These are phyloP conservation scores for Papilio machaon DNA, from an alignment of 1,140 invertebrate genomes.

Conservation along the genomic window DNA sequence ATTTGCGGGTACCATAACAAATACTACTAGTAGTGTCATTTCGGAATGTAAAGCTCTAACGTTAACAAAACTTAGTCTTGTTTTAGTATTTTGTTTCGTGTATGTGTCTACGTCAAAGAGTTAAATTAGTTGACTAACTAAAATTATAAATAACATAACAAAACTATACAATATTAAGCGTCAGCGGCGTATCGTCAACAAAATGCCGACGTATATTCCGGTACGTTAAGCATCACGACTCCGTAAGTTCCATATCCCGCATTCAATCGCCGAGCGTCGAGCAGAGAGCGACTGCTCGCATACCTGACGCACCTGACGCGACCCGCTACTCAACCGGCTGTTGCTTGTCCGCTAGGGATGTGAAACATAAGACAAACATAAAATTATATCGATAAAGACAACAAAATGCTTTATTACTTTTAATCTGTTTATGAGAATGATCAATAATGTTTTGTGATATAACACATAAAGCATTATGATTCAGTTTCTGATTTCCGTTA, in stretches of 20 bases:
- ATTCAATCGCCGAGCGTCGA: constrained; percentile 23
- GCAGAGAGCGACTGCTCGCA: background rate
- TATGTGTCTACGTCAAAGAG: background rate
- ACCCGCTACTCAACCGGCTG: constrained; percentile 11
- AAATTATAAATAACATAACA: background rate
- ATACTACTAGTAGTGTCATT: too few species aligned
- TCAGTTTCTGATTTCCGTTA: too few species aligned
- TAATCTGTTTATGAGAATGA: background rate
- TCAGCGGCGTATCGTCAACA: background rate
- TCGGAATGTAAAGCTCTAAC: too few species aligned
- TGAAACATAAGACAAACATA: background rate
- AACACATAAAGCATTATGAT: too few species aligned
- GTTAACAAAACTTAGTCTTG: too few species aligned
- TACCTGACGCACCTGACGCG: constrained; percentile 7
- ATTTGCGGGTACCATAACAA: background rate
- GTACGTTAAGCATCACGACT: constrained; percentile 7
- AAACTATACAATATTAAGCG: background rate
- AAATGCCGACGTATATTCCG: background rate
- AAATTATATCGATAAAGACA: background rate
- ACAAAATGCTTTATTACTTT: background rate
- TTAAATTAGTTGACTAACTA: background rate
- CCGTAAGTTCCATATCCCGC: background rate
- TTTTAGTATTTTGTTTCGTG: too few species aligned
- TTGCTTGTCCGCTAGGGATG: constrained; percentile 25
- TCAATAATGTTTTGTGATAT: background rate